Evolutionary conservation across 2,888 invertebrate genomes (phyloP).

Genomic region (Eristalis tenax): DNA sequence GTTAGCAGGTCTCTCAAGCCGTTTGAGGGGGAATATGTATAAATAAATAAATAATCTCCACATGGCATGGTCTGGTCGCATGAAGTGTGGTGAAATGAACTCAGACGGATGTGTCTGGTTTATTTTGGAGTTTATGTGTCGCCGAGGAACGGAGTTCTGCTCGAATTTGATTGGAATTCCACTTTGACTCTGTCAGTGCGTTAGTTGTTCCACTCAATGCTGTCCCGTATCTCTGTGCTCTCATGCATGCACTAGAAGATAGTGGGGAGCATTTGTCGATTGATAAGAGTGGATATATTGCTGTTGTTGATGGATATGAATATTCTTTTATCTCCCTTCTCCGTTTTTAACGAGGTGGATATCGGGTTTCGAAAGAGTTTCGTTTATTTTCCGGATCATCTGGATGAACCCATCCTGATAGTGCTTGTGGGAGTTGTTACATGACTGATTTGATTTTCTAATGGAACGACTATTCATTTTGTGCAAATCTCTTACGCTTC

Average conservation of each 20-base stretch:
- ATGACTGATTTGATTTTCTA: not conserved
- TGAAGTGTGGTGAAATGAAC: not conserved
- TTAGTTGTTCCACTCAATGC: not conserved
- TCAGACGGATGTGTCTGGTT: not conserved
- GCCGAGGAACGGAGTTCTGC: not conserved
- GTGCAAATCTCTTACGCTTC: not conserved
- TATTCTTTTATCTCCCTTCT: not conserved
- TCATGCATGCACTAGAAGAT: not conserved
- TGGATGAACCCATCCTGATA: not conserved
- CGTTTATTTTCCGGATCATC: not conserved
- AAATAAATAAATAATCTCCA: not conserved
- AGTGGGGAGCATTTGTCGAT: not conserved
- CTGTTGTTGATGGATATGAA: not conserved
- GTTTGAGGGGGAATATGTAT: not conserved
- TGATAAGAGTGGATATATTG: not conserved
- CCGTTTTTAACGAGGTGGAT: not conserved
- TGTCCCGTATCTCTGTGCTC: not conserved
- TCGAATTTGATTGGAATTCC: not conserved
- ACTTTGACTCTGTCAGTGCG: not conserved
- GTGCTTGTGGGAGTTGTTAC: not conserved
- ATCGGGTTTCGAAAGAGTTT: not conserved
- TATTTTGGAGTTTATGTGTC: not conserved
- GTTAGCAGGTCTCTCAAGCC: not conserved
- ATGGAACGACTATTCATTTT: not conserved
- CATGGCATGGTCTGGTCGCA: not conserved